phyloP scores from a whole-genome alignment of 2,113 vertebrate genomes.

The Amblyornis subalaris region DNA sequence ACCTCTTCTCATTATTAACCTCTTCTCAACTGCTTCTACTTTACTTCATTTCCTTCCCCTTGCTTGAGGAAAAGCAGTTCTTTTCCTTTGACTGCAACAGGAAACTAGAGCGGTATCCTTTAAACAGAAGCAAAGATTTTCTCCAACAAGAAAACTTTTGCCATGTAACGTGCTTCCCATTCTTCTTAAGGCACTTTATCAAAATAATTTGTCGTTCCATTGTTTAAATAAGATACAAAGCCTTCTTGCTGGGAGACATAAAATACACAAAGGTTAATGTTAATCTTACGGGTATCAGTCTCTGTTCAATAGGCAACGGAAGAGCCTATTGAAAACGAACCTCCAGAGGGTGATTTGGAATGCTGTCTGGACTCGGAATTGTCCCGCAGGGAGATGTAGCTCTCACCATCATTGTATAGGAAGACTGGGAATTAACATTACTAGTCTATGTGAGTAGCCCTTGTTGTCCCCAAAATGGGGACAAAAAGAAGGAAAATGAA shows the following conservation, averaged over 20 bases:
- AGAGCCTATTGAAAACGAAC: neutral
- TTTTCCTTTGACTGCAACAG: neutral
- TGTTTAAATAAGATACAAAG: neutral
- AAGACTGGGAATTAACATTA: neutral
- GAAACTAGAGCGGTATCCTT: neutral
- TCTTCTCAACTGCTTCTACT: neutral
- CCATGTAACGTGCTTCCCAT: neutral
- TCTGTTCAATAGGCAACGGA: neutral
- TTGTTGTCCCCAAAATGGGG: neutral
- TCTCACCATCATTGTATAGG: neutral
- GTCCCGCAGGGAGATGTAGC: fast-evolving
- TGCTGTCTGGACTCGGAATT: neutral
- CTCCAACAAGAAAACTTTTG: neutral
- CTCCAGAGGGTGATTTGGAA: neutral
- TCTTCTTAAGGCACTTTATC: neutral
- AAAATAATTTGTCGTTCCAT: neutral
- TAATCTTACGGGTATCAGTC: neutral
- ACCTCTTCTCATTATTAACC: neutral
- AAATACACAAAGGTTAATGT: neutral
- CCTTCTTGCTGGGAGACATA: neutral
- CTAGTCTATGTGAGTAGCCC: neutral
- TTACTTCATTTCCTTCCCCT: neutral
- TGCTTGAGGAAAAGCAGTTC: neutral
- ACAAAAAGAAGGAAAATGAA: neutral
- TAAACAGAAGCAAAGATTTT: neutral